A percentile compares a stretch with the other conserved stretches of the same genome.
phyloP scores from a whole-genome alignment of 2,888 invertebrate genomes.

The Melanophora roralis region DNA sequence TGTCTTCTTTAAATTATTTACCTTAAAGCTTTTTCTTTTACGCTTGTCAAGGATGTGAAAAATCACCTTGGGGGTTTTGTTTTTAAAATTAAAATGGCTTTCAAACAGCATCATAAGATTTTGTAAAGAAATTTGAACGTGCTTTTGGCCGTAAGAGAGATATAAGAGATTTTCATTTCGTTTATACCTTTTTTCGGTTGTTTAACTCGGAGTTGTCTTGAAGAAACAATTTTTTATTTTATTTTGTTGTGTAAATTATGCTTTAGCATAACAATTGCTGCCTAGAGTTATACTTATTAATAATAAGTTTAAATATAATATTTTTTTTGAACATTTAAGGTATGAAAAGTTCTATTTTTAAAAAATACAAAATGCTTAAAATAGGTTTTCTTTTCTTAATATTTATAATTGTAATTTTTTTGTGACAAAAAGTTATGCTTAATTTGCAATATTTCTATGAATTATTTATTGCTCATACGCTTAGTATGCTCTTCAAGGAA shows the following conservation, averaged over 20 bases:
- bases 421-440: neutral
- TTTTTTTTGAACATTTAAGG: neutral
- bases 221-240: neutral
- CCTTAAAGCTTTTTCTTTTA: neutral
- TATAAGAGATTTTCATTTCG: conserved; percentile 30
- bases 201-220: conserved; percentile 16
- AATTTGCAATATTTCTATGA: neutral
- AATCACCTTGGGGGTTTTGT: neutral
- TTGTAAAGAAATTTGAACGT: conserved; percentile 23
- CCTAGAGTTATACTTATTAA: neutral
- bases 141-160: conserved; percentile 10
- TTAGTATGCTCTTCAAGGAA: neutral
- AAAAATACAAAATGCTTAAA: neutral
- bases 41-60: neutral
- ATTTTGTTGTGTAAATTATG: neutral
- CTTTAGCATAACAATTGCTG: neutral
- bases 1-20: conserved; percentile 17
- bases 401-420: neutral
- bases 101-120: neutral
- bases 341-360: too few species aligned
- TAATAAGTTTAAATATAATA: neutral
- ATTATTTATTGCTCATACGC: conserved; percentile 11
- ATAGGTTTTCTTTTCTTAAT: neutral
- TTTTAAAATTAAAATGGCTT: neutral
- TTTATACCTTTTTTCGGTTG: conserved; percentile 27